Percentiles rank a stretch among this genome's conserved stretches.
These are phyloP conservation scores for Augochlora pura DNA, from an alignment of 1,140 invertebrate species.

Conservation along the genomic window DNA sequence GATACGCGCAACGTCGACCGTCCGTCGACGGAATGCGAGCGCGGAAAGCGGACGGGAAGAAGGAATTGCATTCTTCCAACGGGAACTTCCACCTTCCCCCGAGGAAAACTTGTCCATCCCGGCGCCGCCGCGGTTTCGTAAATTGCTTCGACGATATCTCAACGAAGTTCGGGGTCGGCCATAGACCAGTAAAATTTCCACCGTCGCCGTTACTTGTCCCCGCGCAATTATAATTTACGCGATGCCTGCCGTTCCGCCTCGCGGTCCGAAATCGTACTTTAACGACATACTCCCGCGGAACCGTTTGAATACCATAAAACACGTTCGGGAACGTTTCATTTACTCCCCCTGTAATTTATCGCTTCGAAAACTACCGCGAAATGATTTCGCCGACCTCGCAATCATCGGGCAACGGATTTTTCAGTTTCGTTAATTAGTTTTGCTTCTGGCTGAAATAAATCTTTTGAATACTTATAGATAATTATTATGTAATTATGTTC, in stretches of 20 bases:
- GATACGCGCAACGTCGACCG: not conserved
- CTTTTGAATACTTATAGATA: too few relatives aligned
- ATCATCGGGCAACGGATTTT: too few relatives aligned
- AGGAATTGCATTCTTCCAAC: slow-evolving; percentile 13
- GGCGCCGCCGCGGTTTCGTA: slow-evolving; percentile 2
- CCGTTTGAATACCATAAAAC: not conserved
- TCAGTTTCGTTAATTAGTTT: too few relatives aligned
- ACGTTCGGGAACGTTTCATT: not conserved
- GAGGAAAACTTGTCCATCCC: not conserved
- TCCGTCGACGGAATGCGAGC: slow-evolving; percentile 7
- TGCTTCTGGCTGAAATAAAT: too few relatives aligned
- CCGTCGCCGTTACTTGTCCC: slow-evolving; percentile 2
- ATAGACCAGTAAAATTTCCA: not conserved
- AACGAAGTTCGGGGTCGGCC: not conserved
- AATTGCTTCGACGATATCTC: slow-evolving; percentile 22
- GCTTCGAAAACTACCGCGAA: too few relatives aligned
- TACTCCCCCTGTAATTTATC: not conserved
- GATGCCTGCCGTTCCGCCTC: not conserved
- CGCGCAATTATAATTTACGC: slow-evolving; percentile 13
- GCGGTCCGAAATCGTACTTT: not conserved
- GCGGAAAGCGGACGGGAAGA: not conserved
- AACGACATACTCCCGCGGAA: not conserved
- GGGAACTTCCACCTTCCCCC: not conserved
- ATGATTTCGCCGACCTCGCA: too few relatives aligned
- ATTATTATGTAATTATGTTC: too few relatives aligned